These are phyloP conservation scores for Zaprionus inermis DNA, from an alignment of 1,140 invertebrate genomes.

Conservation along the genomic window DNA sequence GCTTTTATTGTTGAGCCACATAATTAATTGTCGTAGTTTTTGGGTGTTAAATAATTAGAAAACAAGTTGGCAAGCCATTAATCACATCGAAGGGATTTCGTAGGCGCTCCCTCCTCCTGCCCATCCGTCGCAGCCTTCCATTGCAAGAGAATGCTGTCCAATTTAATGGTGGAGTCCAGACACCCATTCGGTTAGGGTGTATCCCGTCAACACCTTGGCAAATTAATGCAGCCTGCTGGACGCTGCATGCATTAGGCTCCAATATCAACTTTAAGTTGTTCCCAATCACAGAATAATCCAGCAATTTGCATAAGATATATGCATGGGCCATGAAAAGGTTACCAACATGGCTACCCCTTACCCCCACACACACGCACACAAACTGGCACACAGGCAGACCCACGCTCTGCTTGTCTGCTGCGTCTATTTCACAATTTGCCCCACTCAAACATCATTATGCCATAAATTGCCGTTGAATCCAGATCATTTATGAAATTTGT, in stretches of 20 bases:
- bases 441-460: conserved; percentile 73
- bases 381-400: not conserved
- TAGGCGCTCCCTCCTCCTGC: not conserved
- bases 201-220: conserved; percentile 49
- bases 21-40: conserved; percentile 83
- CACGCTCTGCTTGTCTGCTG: conserved; percentile 10
- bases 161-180: conserved; percentile 40
- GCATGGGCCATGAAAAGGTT: conserved; percentile 61
- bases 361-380: conserved; percentile 15
- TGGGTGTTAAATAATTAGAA: conserved; percentile 82
- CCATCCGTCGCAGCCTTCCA: too few relatives aligned
- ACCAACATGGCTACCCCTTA: not conserved
- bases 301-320: conserved; percentile 81
- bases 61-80: conserved; percentile 78
- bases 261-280: conserved; percentile 67
- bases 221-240: conserved; percentile 38
- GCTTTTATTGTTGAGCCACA: conserved; percentile 80
- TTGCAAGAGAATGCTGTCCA: conserved; percentile 23
- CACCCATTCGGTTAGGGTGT: not conserved
- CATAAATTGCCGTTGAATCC: conserved; percentile 79
- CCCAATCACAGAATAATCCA: conserved; percentile 79
- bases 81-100: conserved; percentile 57
- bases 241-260: conserved; percentile 17
- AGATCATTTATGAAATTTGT: conserved; percentile 82
- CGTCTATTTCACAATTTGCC: conserved; percentile 55